These are phyloP conservation scores for Echinarachnius parma DNA, from an alignment of 53 echinoderm and acorn worm genomes.

Conservation along the genomic window DNA sequence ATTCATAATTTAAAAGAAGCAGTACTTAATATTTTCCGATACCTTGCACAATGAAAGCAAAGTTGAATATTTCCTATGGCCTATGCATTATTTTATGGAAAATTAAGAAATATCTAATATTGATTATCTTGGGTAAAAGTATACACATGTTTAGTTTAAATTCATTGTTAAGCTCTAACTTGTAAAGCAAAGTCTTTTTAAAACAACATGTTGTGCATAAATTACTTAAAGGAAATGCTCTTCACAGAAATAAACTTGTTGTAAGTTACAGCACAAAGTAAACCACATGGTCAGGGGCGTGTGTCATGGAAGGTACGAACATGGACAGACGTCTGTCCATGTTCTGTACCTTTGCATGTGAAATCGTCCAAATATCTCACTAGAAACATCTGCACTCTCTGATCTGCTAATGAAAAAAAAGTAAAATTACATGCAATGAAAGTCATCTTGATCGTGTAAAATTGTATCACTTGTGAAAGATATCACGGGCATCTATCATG, in stretches of 20 bases:
- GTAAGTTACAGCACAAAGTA: background rate
- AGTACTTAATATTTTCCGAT: background rate
- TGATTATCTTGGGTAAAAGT: background rate
- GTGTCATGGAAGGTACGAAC: too few species aligned
- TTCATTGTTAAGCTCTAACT: background rate
- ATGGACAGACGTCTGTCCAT: too few species aligned
- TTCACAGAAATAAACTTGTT: constrained; percentile 4
- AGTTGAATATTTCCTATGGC: background rate
- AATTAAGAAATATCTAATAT: background rate
- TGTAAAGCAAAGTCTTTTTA: background rate
- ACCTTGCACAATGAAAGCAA: background rate
- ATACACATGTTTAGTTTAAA: background rate
- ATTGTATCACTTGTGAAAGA: background rate
- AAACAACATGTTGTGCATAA: constrained; percentile 7
- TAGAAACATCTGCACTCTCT: too few species aligned
- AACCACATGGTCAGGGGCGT: background rate
- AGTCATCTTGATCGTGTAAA: background rate
- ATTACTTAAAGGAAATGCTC: background rate
- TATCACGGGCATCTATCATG: background rate
- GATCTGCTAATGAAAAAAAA: too few species aligned
- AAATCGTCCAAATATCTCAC: too few species aligned
- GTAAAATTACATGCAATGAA: background rate
- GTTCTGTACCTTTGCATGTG: background rate
- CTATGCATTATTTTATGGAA: background rate
- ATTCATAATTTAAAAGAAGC: background rate